phyloP scores from a whole-genome alignment of 1,140 invertebrate genomes.

The Drusus annulatus region DNA sequence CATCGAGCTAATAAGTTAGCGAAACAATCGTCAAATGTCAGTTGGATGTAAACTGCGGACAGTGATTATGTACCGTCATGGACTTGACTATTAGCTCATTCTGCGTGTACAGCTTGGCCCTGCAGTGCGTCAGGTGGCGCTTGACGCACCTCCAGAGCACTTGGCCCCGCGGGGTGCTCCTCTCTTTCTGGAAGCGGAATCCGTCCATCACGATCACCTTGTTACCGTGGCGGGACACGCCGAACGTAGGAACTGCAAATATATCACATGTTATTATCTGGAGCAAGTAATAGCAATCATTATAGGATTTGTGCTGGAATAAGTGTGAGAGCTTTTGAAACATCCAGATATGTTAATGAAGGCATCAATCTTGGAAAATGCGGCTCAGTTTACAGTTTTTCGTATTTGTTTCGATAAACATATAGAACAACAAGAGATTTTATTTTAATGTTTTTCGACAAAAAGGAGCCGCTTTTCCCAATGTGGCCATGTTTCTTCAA shows the following conservation, averaged over 20 bases:
- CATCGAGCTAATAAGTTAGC: too few species aligned
- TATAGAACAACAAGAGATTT: too few species aligned
- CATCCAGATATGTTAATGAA: too few species aligned
- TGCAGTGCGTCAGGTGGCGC: conserved; percentile 51
- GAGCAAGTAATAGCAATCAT: too few species aligned
- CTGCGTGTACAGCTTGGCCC: conserved; percentile 53
- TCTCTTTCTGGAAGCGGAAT: conserved; percentile 53
- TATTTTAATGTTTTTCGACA: too few species aligned
- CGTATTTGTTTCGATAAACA: too few species aligned
- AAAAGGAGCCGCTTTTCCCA: too few species aligned
- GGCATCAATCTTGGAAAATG: too few species aligned
- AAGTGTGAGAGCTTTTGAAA: too few species aligned
- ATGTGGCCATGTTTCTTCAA: too few species aligned
- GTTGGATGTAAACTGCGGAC: conserved; percentile 41
- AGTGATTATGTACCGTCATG: conserved; percentile 54
- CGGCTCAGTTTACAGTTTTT: too few species aligned
- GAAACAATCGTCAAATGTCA: background rate
- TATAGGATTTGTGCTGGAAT: too few species aligned
- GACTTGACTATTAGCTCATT: conserved; percentile 48
- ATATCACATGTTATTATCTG: conserved; percentile 1
- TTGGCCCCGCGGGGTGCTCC: conserved; percentile 49
- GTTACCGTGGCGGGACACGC: conserved; percentile 51
- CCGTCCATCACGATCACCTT: conserved; percentile 51
- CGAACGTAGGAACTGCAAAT: conserved; percentile 45
- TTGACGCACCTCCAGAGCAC: conserved; percentile 53